Evolutionary conservation across 2,888 invertebrate genomes (phyloP).

Genomic region (Cantharis flavilabris): DNA sequence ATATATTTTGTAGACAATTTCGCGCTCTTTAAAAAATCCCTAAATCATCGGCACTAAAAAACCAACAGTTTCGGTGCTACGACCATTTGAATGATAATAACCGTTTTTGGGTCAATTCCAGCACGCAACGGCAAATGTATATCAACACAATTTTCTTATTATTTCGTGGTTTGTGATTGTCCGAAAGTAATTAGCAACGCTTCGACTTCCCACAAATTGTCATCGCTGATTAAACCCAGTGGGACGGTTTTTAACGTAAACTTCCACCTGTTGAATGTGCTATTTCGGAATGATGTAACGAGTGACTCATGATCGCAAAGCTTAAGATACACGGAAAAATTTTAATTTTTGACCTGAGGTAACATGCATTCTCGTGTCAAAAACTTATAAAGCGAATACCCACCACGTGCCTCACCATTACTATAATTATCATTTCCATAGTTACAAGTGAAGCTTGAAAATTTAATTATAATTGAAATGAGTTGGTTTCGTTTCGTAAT

Average conservation of each 20-base stretch:
- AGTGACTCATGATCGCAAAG: background rate
- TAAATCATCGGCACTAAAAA: too few species aligned
- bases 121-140: background rate
- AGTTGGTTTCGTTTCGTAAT: background rate
- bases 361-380: slow-evolving; percentile 1
- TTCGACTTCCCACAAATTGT: background rate
- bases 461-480: slow-evolving; percentile 3
- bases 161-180: background rate
- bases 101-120: background rate
- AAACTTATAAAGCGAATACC: background rate
- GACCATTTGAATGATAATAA: background rate
- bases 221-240: background rate
- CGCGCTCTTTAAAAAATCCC: too few species aligned
- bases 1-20: too few species aligned
- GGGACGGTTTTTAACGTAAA: background rate
- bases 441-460: background rate
- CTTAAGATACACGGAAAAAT: background rate
- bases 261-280: background rate
- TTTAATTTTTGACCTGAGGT: background rate
- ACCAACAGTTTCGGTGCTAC: too few species aligned
- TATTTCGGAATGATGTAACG: background rate
- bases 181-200: background rate
- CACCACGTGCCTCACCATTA: background rate
- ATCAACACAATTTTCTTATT: background rate
- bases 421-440: background rate